phyloP scores from a whole-genome alignment of 1,140 invertebrate genomes.

The Ceratoteleas bidentatus region DNA sequence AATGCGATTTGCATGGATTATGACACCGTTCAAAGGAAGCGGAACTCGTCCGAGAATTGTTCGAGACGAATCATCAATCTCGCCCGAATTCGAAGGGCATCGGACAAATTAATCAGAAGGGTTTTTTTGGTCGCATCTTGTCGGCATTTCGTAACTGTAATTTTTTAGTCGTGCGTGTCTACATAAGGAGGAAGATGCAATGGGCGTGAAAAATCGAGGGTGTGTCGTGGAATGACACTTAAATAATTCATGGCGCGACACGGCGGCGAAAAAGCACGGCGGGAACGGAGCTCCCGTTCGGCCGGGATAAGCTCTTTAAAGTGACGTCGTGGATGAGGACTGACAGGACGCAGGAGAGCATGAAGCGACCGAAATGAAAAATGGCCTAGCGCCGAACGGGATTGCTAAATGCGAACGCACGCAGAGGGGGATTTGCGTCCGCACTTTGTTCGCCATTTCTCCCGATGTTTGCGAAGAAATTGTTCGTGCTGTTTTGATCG shows the following conservation, averaged over 20 bases:
- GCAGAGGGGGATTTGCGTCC: slow-evolving; percentile 19
- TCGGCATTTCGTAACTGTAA: slow-evolving; percentile 21
- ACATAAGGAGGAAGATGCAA: slow-evolving; percentile 34
- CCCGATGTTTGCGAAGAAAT: slow-evolving; percentile 26
- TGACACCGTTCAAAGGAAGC: no score
- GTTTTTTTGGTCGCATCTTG: slow-evolving; percentile 11
- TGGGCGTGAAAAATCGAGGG: slow-evolving; percentile 70
- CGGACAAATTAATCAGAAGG: slow-evolving; percentile 27
- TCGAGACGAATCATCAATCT: no score
- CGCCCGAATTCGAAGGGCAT: no score
- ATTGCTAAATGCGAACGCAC: slow-evolving; percentile 64
- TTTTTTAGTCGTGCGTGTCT: slow-evolving; percentile 15
- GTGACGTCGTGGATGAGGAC: slow-evolving; percentile 58
- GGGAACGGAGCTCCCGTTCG: slow-evolving; percentile 60
- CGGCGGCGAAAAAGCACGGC: slow-evolving; percentile 34
- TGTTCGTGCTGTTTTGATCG: slow-evolving; percentile 3
- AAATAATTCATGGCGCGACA: slow-evolving; percentile 74
- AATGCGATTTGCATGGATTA: no score
- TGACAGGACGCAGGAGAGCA: slow-evolving; percentile 73
- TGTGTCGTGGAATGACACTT: slow-evolving; percentile 61
- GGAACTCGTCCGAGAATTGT: no score
- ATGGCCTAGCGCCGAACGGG: slow-evolving; percentile 68
- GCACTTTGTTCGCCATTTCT: slow-evolving; percentile 10
- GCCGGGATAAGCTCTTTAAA: slow-evolving; percentile 63
- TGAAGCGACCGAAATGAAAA: slow-evolving; percentile 71